phyloP scores from a whole-genome alignment of 2,113 vertebrate genomes.

The Rostratula benghalensis region DNA sequence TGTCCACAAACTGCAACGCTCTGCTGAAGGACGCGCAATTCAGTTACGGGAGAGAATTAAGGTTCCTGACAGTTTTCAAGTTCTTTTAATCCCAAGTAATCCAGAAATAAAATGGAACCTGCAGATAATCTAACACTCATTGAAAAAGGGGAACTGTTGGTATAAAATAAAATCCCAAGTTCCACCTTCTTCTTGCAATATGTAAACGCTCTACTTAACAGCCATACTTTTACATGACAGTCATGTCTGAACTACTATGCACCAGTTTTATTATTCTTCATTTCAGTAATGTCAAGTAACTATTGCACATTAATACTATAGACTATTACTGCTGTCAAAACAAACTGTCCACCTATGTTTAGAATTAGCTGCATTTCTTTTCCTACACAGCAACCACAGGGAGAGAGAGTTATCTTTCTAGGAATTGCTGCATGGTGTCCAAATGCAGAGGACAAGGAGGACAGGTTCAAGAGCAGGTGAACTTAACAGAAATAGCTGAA shows the following conservation, averaged over 20 bases:
- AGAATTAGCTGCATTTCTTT: neutral
- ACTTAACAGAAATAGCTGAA: neutral
- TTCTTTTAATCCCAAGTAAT: neutral
- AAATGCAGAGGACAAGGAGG: neutral
- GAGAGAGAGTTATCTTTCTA: neutral
- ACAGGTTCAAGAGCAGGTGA: neutral
- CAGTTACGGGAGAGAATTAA: neutral
- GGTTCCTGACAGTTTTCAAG: neutral
- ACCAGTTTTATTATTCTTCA: neutral
- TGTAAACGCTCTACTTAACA: neutral
- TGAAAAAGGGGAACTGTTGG: neutral
- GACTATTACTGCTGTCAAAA: neutral
- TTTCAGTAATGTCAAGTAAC: neutral
- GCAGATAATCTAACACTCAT: neutral
- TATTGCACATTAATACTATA: neutral
- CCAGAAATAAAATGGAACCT: neutral
- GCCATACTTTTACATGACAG: neutral
- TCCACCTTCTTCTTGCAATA: neutral
- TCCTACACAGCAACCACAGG: neutral
- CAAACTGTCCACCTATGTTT: neutral
- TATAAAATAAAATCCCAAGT: neutral
- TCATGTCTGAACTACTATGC: neutral
- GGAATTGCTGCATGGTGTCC: neutral
- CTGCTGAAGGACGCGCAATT: neutral
- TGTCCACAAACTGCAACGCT: neutral